These are phyloP conservation scores for Atrina japonica DNA, from an alignment of 2,888 invertebrate genomes.

Conservation along the genomic window DNA sequence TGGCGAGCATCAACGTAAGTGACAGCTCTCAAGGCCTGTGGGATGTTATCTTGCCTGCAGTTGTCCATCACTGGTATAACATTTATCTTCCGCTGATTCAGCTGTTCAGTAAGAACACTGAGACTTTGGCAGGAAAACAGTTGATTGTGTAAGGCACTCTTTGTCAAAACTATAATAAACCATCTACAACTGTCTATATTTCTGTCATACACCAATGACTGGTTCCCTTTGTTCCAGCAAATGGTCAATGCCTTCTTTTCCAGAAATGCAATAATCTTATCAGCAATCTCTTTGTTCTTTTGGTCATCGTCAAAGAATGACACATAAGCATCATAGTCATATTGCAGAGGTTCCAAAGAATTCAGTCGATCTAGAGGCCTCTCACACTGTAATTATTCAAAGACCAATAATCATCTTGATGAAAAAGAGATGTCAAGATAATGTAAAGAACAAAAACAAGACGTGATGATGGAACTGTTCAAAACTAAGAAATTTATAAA, in stretches of 20 bases:
- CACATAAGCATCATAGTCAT: conserved; percentile 24
- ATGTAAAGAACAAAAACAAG: background rate
- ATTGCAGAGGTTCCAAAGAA: background rate
- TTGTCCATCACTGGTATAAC: conserved; percentile 38
- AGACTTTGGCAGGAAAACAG: conserved; percentile 17
- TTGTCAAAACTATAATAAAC: conserved; percentile 49
- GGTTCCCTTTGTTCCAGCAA: too few relatives aligned
- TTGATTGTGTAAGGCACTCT: conserved; percentile 19
- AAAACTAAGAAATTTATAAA: too few relatives aligned
- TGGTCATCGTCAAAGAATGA: conserved; percentile 18
- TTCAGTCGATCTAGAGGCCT: conserved; percentile 15
- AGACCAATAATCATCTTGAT: too few relatives aligned
- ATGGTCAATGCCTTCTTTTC: conserved; percentile 19
- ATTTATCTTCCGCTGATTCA: conserved; percentile 25
- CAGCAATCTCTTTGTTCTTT: conserved; percentile 25
- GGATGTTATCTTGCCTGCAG: conserved; percentile 19
- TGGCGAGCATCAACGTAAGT: conserved; percentile 39
- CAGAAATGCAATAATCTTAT: conserved; percentile 33
- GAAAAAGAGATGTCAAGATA: too few relatives aligned
- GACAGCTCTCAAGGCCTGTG: conserved; percentile 42
- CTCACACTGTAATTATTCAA: background rate
- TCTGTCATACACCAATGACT: background rate
- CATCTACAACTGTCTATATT: conserved; percentile 34
- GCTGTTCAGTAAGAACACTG: conserved; percentile 14
- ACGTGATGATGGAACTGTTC: too few relatives aligned